Percentiles rank a stretch among this genome's conserved stretches.
These are phyloP conservation scores for Notarius quadriscutis DNA, from an alignment of 2,113 vertebrate genomes.

Conservation along the genomic window DNA sequence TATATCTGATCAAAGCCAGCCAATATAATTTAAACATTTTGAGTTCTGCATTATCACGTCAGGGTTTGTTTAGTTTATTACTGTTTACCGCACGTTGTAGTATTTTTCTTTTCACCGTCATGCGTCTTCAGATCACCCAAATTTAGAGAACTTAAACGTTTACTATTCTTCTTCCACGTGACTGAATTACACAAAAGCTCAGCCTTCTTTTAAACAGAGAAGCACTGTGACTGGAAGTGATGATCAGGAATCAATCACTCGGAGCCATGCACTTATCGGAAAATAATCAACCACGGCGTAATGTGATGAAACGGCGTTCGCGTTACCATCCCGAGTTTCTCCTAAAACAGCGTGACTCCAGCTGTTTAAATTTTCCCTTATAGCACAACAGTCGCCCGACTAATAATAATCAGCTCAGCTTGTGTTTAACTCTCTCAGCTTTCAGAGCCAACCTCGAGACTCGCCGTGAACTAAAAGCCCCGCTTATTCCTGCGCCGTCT, in stretches of 20 bases:
- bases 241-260: no score
- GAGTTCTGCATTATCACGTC: no score
- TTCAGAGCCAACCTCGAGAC: background rate
- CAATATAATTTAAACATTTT: no score
- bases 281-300: background rate
- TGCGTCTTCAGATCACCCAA: no score
- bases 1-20: no score
- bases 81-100: no score
- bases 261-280: background rate
- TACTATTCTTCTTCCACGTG: background rate
- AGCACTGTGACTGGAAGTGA: no score
- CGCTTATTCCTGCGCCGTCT: constrained; percentile 30
- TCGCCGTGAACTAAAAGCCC: background rate
- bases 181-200: background rate
- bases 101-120: no score
- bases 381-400: background rate
- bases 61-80: no score
- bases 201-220: background rate
- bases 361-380: background rate
- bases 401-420: background rate
- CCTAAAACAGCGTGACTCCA: background rate
- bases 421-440: background rate
- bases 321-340: background rate
- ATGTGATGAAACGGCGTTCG: background rate
- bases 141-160: background rate